Conservation (phyloP, 2,797 vertebrate species). For the Onychomys torridus region DNA sequence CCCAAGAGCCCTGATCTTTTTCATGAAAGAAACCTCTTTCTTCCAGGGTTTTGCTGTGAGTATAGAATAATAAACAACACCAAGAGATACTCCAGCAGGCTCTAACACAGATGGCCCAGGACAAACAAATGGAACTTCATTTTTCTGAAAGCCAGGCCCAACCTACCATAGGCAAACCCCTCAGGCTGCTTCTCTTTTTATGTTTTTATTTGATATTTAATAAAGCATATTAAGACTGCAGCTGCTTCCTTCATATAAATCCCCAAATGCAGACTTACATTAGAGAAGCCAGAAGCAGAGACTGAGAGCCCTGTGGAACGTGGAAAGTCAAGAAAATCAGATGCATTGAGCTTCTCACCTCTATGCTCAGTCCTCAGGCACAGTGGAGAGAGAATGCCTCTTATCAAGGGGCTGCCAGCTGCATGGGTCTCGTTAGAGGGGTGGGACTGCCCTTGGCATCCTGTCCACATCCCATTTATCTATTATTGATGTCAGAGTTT, state of each 20-base stretch:
- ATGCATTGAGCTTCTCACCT: slow-evolving; percentile 79
- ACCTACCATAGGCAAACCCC: slow-evolving; percentile 67
- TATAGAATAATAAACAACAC: slow-evolving; percentile 76
- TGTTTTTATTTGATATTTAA: slow-evolving; percentile 80
- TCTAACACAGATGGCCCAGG: slow-evolving; percentile 57
- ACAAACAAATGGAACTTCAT: slow-evolving; percentile 51
- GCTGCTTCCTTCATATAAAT: background rate
- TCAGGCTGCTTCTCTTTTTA: slow-evolving; percentile 53
- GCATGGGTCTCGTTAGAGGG: slow-evolving; percentile 60
- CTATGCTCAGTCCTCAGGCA: slow-evolving; percentile 63
- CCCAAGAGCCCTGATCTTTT: background rate
- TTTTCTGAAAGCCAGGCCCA: slow-evolving; percentile 56
- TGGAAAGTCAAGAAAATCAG: slow-evolving; percentile 56
- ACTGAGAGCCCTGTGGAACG: background rate
- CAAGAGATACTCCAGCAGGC: slow-evolving; percentile 57
- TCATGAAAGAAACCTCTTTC: slow-evolving; percentile 62
- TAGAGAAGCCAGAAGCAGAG: background rate
- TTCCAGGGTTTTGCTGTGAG: background rate
- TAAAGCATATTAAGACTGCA: slow-evolving; percentile 54
- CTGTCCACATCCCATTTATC: slow-evolving; percentile 1
- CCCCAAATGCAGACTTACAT: slow-evolving; percentile 36
- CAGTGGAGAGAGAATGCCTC: slow-evolving; percentile 73
- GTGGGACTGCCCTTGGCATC: slow-evolving; percentile 17
- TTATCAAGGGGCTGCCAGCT: slow-evolving; percentile 72
- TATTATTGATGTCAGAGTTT: slow-evolving; percentile 53